A percentile compares a stretch with the other conserved stretches of the same genome.
Evolutionary conservation across 2,888 invertebrate genomes (phyloP).

Genomic region (Liposcelis brunnea): DNA sequence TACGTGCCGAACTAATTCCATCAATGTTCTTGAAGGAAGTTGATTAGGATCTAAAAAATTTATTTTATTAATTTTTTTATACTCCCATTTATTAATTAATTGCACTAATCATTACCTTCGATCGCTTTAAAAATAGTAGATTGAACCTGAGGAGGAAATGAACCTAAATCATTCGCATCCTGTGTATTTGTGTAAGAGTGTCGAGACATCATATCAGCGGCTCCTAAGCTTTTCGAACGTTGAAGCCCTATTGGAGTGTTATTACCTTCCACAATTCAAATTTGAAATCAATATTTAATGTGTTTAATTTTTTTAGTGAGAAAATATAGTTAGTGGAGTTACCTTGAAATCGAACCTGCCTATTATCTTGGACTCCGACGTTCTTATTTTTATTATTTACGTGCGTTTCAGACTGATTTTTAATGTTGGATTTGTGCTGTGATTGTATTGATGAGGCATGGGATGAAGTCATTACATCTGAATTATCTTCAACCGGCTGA

Average conservation of each 20-base stretch:
- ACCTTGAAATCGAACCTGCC: slow-evolving; percentile 6
- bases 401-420: no score
- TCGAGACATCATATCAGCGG: slow-evolving; percentile 51
- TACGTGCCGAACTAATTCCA: slow-evolving; percentile 70
- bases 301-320: no score
- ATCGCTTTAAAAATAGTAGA: slow-evolving; percentile 55
- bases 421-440: background rate
- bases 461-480: slow-evolving; percentile 4
- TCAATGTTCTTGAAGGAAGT: slow-evolving; percentile 51
- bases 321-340: no score
- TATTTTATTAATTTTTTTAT: slow-evolving; percentile 6
- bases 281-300: no score
- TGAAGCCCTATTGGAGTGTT: slow-evolving; percentile 22
- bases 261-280: no score
- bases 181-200: slow-evolving; percentile 37
- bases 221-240: slow-evolving; percentile 65
- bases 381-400: background rate
- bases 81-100: background rate
- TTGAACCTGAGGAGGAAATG: slow-evolving; percentile 56
- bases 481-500: slow-evolving; percentile 25
- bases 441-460: background rate
- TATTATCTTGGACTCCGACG: background rate
- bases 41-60: slow-evolving; percentile 51
- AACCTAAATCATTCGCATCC: slow-evolving; percentile 57
- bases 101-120: no score